Conservation (phyloP, 1,140 invertebrate genomes). For the Zophobas atratus region DNA sequence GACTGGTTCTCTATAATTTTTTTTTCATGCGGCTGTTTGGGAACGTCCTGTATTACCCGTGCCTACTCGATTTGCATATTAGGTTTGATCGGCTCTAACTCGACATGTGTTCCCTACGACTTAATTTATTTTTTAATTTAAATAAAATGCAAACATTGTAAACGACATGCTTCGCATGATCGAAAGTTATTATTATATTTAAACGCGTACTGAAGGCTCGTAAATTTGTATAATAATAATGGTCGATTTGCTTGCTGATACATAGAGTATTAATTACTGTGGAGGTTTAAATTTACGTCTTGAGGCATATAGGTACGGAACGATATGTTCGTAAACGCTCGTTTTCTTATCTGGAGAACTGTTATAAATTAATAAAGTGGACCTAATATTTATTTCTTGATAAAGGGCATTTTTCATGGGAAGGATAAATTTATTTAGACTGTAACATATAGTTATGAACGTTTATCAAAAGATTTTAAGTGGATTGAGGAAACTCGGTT, state of each 20-base stretch:
- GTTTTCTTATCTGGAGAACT: constrained; percentile 36
- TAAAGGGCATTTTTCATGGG: constrained; percentile 44
- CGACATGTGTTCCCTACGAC: constrained; percentile 49
- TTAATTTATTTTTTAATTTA: constrained; percentile 61
- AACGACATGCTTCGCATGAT: constrained; percentile 56
- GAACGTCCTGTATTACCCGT: constrained; percentile 1
- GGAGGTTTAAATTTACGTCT: constrained; percentile 29
- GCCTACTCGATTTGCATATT: constrained; percentile 12
- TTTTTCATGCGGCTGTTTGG: constrained; percentile 19
- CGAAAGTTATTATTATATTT: constrained; percentile 53
- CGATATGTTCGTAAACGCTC: constrained; percentile 24
- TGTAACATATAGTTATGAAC: constrained; percentile 34
- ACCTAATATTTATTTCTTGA: constrained; percentile 47
- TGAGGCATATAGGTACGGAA: background rate
- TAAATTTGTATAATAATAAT: constrained; percentile 57
- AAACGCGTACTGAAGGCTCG: constrained; percentile 46
- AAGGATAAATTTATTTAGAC: constrained; percentile 43
- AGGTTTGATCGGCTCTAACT: background rate
- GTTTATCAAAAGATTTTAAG: constrained; percentile 36
- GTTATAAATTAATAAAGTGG: constrained; percentile 46
- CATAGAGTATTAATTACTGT: constrained; percentile 49
- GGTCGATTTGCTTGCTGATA: constrained; percentile 51
- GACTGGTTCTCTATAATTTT: constrained; percentile 27
- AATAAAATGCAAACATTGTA: constrained; percentile 60
- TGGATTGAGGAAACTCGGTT: constrained; percentile 29